Evolutionary conservation across 2,113 vertebrate species (phyloP), one percentile per base, ranked within the genome.

Genomic region (Salvelinus alpinus): DNA sequence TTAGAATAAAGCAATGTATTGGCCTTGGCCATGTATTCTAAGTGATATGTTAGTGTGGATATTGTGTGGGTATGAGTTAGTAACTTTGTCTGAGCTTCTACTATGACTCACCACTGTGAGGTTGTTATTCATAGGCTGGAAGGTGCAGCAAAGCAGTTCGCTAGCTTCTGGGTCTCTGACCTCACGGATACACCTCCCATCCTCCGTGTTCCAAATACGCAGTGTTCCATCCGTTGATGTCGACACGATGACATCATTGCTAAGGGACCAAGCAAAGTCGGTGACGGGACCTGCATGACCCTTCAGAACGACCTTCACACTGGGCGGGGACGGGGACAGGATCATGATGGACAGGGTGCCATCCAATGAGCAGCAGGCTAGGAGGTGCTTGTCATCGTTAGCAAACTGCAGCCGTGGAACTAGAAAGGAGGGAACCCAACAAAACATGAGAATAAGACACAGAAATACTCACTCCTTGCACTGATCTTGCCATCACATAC

Each of bases 241-340:
- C 1, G 96, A 98, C 73, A 99, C 96, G 0, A 99, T 95, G n/a
- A 99, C 90, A 79, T 99, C 96, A 47, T 98, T 99, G 92, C 96
- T 96, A 29, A 99, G 91, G 1, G 96, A 98, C 97, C 97, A 99
- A 47, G 96, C 96, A 0, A 99, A 96, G 89, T 99, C 97, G 0
- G 96, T 96, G 70, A 98, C 95, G 0, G 95, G 94, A 0, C 93
- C 94, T 0, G 88, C 94, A 57, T 99, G 97, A 0, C 97, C 97
- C 7, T 94, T 94, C 29, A 99, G 93, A 0, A 93, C 93, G 11
- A 91, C 95, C 83, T 96, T 95, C 38, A 99, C 96, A 0, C 92
- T 90, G 1, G 96, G 94, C 0, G 96, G 96, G 3, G 95, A 90
- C 0, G 97, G 96, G 0, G 95, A 96, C 90, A 99, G 74, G 0